Conservation (phyloP, 2,797 vertebrate species). For the Malacoctenus gilli region DNA sequence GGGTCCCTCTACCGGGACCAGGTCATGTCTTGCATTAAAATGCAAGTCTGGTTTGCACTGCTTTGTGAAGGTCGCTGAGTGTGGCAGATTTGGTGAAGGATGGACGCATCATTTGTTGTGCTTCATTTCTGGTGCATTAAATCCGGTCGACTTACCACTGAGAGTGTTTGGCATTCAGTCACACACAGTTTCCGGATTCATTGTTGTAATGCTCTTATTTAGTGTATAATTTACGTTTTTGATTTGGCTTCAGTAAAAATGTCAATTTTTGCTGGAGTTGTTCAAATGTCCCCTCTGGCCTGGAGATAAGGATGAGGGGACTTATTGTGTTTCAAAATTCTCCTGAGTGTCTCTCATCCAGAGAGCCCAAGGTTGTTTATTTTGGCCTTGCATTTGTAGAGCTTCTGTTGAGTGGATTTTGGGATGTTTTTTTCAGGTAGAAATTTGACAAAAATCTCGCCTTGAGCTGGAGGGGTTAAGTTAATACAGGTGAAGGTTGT, state of each 20-base stretch:
- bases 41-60: too few species aligned
- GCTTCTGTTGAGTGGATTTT: background rate
- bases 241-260: background rate
- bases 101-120: background rate
- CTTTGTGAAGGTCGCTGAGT: too few species aligned
- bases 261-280: background rate
- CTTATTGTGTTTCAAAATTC: background rate
- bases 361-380: constrained; percentile 16
- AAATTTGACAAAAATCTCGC: background rate
- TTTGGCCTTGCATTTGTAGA: constrained; percentile 7
- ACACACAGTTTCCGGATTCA: background rate
- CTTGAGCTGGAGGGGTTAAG: background rate
- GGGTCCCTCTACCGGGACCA: too few species aligned
- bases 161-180: background rate
- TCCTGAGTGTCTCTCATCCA: constrained; percentile 1
- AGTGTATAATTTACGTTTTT: constrained; percentile 10
- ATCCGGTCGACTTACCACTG: background rate
- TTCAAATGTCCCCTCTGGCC: background rate
- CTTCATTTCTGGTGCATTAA: background rate
- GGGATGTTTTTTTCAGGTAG: background rate
- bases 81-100: too few species aligned
- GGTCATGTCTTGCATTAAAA: too few species aligned
- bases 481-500: background rate
- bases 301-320: background rate
- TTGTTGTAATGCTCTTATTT: background rate